A percentile compares a stretch with the other conserved stretches of the same genome.
Conservation (phyloP, 2,888 invertebrate genomes). For the Rhagium mordax region DNA sequence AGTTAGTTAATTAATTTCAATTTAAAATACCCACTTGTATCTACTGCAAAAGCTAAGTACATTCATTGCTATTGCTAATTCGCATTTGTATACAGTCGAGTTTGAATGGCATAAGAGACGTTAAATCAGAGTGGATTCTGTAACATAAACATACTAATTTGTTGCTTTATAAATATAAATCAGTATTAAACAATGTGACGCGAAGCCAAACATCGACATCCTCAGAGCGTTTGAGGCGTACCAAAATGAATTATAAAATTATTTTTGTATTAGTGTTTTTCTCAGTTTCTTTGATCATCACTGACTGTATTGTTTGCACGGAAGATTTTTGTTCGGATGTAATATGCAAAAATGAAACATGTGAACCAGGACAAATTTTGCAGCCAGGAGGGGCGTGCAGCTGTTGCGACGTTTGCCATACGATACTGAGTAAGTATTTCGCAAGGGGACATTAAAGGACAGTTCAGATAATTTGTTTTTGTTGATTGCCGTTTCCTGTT, state of each 20-base stretch:
- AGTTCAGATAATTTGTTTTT: not conserved
- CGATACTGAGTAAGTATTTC: conserved; percentile 40
- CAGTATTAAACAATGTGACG: conserved; percentile 7
- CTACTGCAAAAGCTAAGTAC: too few species aligned
- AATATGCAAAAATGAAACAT: conserved; percentile 29
- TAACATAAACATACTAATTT: conserved; percentile 18
- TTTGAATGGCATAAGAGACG: not conserved
- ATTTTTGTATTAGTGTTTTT: conserved; percentile 17
- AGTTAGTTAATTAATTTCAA: not conserved
- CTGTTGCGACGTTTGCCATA: conserved; percentile 40
- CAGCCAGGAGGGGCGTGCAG: conserved; percentile 40
- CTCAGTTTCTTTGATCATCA: not conserved
- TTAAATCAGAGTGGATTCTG: not conserved
- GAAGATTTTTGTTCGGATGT: conserved; percentile 32
- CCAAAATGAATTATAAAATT: conserved; percentile 20
- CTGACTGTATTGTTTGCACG: conserved; percentile 39
- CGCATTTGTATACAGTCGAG: not conserved
- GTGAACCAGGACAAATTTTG: conserved; percentile 35
- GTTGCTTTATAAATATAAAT: conserved; percentile 2
- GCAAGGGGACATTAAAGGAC: conserved; percentile 2
- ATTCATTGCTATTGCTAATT: not conserved
- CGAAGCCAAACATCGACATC: not conserved
- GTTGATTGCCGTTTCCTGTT: not conserved
- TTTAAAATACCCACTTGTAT: not conserved
- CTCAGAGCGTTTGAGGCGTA: not conserved